Base-by-base conservation (phyloP, 1,140 invertebrate species). In the Macrocentrus cingulum region DNA sequence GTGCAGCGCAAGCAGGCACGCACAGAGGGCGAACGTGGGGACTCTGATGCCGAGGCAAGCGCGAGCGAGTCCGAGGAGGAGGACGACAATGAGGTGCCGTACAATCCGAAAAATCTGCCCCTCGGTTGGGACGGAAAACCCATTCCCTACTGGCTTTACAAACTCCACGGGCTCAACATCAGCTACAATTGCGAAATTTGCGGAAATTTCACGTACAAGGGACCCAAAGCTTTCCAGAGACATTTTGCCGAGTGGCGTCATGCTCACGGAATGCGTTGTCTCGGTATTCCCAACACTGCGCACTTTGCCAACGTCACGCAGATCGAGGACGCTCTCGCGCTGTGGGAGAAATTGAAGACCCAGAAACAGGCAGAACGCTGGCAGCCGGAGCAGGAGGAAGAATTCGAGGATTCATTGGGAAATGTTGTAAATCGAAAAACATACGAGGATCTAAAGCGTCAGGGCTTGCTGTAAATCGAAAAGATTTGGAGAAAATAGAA, bases 211-310 rank as follows among this genome's bases (percentile, higher is more conserved):
- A 95, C 92, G 0, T 99, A 99, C 79, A 97, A 99, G 80, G 98
- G 98, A 1, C 98, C 98, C 0, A 99, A 99, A 80, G 97, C 97
- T n/a, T 99, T 99, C 76, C 97, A 99, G 76, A 84, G 95, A 49
- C 98, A 99, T 82, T 99, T 99, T 84, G 95, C 97, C 1, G 97
- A 99, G 80, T 99, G 98, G 97, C 83, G 98, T 50, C 98, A 99
- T 81, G 97, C 98, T 23, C 97, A 99, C 80, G 97, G 97, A 13
- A 99, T 99, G 97, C 81, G 95, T 4, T 99, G 98, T 80, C 83
- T 99, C 1, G 96, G 97, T 5, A 99, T 99, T 68, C 97, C 97
- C 0, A 99, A 99, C 77, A 99, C 98, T 0, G 97, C 98, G 7
- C 98, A 99, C 83, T 99, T 99, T 84, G 97, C 98, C 6, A 99